phyloP scores from a whole-genome alignment of 2,797 vertebrate species.

The Propithecus perrieri region DNA sequence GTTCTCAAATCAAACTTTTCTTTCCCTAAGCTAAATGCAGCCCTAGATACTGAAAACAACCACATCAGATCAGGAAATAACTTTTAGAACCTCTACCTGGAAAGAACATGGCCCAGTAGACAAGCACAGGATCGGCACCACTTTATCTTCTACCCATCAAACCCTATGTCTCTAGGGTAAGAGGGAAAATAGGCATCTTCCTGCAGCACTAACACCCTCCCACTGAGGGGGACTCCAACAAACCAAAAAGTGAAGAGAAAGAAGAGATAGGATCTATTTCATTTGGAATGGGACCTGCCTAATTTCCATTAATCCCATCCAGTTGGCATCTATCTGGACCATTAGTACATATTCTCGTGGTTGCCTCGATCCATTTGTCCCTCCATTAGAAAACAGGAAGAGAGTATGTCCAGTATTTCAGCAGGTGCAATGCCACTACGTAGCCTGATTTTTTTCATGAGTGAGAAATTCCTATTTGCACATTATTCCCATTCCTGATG shows the following conservation, averaged over 20 bases:
- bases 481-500: not conserved
- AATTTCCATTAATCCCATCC: not conserved
- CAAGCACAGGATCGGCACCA: not conserved
- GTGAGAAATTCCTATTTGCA: not conserved
- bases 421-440: not conserved
- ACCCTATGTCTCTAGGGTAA: not conserved
- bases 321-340: constrained; percentile 30
- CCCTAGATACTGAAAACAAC: not conserved
- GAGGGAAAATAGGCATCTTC: not conserved
- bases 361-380: not conserved
- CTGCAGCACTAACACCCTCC: not conserved
- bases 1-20: not conserved
- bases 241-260: constrained; percentile 12
- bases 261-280: not conserved
- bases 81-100: not conserved
- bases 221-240: not conserved
- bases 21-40: constrained; percentile 26
- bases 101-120: not conserved
- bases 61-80: not conserved
- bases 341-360: not conserved
- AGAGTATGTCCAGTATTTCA: not conserved
- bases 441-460: not conserved
- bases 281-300: not conserved
- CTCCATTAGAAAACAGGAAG: constrained; percentile 37
- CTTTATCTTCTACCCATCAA: not conserved